A percentile compares a stretch with the other conserved stretches of the same genome.
Evolutionary conservation across 2,888 invertebrate genomes (phyloP).

Genomic region (Amorpha juglandis): DNA sequence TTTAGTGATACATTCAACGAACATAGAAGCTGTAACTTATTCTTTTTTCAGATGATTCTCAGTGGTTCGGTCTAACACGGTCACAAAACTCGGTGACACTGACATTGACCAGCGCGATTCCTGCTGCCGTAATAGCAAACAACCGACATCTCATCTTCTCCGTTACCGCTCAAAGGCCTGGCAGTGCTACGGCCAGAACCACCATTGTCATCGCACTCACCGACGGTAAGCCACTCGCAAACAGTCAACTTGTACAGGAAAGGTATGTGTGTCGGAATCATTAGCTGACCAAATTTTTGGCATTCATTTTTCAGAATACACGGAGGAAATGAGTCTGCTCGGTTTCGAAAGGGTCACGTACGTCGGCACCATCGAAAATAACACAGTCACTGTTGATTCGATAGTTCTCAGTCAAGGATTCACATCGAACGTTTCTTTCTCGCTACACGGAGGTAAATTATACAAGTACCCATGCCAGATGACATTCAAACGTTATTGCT

Average conservation of each 20-base stretch:
- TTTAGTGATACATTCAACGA: background rate
- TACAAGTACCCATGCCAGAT: background rate
- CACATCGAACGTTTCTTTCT: conserved; percentile 39
- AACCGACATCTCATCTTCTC: conserved; percentile 45
- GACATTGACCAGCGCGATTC: conserved; percentile 28
- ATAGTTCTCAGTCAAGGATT: conserved; percentile 46
- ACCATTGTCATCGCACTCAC: conserved; percentile 34
- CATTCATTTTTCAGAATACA: conserved; percentile 30
- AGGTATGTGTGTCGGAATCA: background rate
- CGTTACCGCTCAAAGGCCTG: conserved; percentile 31
- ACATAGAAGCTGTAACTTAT: background rate
- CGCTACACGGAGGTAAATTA: conserved; percentile 32
- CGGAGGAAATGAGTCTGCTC: conserved; percentile 29
- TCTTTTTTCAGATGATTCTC: conserved; percentile 41
- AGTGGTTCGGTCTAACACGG: conserved; percentile 44
- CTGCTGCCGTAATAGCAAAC: conserved; percentile 32
- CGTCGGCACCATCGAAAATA: conserved; percentile 40
- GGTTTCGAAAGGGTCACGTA: conserved; percentile 40
- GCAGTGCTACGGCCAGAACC: conserved; percentile 32
- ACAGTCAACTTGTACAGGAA: background rate
- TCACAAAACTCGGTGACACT: conserved; percentile 28
- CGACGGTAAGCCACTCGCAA: conserved; percentile 20
- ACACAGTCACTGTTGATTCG: conserved; percentile 34
- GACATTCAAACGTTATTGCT: background rate
- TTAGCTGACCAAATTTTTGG: background rate